These are phyloP conservation scores for Acronicta leporina DNA, from an alignment of 2,888 invertebrate genomes.

Conservation along the genomic window DNA sequence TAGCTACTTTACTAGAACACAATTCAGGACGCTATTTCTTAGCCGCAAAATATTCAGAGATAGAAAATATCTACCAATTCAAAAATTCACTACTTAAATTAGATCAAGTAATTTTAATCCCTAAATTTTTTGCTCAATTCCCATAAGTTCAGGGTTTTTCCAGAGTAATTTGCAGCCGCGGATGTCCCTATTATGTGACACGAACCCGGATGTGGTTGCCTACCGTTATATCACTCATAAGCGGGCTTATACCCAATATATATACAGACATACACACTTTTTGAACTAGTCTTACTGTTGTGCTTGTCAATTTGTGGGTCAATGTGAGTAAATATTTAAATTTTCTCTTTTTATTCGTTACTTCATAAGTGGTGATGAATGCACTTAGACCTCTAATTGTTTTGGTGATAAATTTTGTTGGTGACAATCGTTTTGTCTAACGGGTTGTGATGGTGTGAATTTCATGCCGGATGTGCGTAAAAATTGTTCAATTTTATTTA, in stretches of 20 bases:
- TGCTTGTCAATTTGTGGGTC: conserved; percentile 38
- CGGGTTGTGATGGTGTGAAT: not conserved
- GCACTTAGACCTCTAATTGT: too few species aligned
- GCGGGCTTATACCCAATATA: conserved; percentile 64
- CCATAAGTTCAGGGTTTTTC: conserved; percentile 20
- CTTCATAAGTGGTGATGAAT: conserved; percentile 3
- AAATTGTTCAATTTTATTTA: not conserved
- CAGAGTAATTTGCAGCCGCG: conserved; percentile 35
- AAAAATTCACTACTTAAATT: too few species aligned
- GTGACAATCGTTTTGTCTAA: not conserved
- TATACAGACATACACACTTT: conserved; percentile 52
- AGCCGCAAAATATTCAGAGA: too few species aligned
- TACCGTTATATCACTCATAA: conserved; percentile 69
- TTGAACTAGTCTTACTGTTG: conserved; percentile 41
- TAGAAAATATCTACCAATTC: too few species aligned
- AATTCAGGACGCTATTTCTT: too few species aligned
- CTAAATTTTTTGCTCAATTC: not conserved
- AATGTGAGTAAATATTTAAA: conserved; percentile 41
- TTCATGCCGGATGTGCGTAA: not conserved
- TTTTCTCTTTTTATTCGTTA: conserved; percentile 4
- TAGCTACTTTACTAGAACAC: too few species aligned
- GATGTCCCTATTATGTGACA: conserved; percentile 64
- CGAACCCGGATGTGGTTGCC: conserved; percentile 75
- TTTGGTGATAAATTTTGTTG: conserved; percentile 3
- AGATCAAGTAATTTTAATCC: not conserved